These are phyloP conservation scores for Apotomis betuletana DNA, from an alignment of 2,888 invertebrate species.

Conservation along the genomic window DNA sequence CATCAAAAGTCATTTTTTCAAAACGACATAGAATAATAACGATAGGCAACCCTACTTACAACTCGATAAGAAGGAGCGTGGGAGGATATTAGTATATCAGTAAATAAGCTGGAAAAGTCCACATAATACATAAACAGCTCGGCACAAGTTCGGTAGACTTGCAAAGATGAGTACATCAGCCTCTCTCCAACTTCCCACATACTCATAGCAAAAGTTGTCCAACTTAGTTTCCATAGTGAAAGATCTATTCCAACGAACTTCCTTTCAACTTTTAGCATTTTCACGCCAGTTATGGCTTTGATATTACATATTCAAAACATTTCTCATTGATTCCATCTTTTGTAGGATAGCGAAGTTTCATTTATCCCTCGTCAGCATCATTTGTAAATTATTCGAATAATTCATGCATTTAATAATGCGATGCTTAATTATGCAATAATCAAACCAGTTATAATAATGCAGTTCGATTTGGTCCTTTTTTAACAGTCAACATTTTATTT, in stretches of 20 bases:
- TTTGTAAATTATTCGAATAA: too few relatives aligned
- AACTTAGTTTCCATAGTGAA: slow-evolving; percentile 26
- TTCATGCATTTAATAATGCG: too few relatives aligned
- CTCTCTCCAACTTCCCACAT: slow-evolving; percentile 27
- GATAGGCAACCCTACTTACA: neutral
- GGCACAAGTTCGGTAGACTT: neutral
- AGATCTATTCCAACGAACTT: slow-evolving; percentile 27
- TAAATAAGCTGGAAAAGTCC: slow-evolving; percentile 7
- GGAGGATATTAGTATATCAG: slow-evolving; percentile 2
- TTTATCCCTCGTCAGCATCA: too few relatives aligned
- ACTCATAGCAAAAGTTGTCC: slow-evolving; percentile 3
- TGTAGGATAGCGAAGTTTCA: too few relatives aligned
- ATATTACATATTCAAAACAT: neutral
- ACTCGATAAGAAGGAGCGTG: neutral
- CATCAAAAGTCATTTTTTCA: too few relatives aligned
- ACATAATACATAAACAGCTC: slow-evolving; percentile 15
- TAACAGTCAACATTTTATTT: too few relatives aligned
- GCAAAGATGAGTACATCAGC: slow-evolving; percentile 18
- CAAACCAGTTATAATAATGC: too few relatives aligned
- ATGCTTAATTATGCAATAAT: too few relatives aligned
- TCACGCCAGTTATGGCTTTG: slow-evolving; percentile 23
- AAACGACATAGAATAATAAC: neutral
- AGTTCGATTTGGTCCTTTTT: too few relatives aligned
- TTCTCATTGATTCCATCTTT: too few relatives aligned
- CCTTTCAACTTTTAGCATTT: slow-evolving; percentile 28